A percentile compares a stretch with the other conserved stretches of the same genome.
Conservation (phyloP, 2,888 invertebrate species). For the Nycteola revayana region DNA sequence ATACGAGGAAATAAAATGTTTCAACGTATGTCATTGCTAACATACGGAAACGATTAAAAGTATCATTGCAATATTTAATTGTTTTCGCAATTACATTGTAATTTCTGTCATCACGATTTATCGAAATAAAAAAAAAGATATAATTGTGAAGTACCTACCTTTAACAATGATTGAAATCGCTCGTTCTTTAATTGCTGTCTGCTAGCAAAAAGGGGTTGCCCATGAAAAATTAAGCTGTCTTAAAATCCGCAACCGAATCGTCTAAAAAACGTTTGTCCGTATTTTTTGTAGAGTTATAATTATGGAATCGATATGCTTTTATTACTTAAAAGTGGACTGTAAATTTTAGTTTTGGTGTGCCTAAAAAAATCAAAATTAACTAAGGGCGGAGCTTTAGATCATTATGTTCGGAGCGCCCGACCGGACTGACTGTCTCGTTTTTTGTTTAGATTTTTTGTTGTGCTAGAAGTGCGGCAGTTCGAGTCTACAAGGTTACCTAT, state of each 20-base stretch:
- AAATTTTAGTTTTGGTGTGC: slow-evolving; percentile 41
- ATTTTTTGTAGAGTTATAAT: slow-evolving; percentile 32
- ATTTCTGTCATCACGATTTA: slow-evolving; percentile 52
- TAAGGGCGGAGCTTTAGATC: slow-evolving; percentile 68
- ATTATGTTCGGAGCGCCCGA: slow-evolving; percentile 65
- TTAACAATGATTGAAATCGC: slow-evolving; percentile 10
- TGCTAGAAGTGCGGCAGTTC: slow-evolving; percentile 59
- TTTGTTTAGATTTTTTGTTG: slow-evolving; percentile 66
- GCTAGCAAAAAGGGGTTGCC: slow-evolving; percentile 28
- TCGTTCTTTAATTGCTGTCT: slow-evolving; percentile 17
- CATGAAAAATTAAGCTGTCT: slow-evolving; percentile 29
- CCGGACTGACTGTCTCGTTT: slow-evolving; percentile 58
- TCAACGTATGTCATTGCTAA: slow-evolving; percentile 29
- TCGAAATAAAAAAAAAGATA: slow-evolving; percentile 28
- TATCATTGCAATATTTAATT: slow-evolving; percentile 59
- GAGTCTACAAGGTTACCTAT: slow-evolving; percentile 66
- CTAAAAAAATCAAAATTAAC: slow-evolving; percentile 56
- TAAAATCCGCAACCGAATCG: slow-evolving; percentile 23
- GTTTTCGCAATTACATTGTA: slow-evolving; percentile 50
- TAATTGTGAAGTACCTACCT: slow-evolving; percentile 14
- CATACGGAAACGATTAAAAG: slow-evolving; percentile 61
- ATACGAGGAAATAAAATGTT: slow-evolving; percentile 30
- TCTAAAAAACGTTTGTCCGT: slow-evolving; percentile 19
- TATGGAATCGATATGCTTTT: slow-evolving; percentile 49
- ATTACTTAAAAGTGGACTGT: slow-evolving; percentile 36